Conservation (phyloP, 2,888 invertebrate genomes). For the Eledone cirrhosa region DNA sequence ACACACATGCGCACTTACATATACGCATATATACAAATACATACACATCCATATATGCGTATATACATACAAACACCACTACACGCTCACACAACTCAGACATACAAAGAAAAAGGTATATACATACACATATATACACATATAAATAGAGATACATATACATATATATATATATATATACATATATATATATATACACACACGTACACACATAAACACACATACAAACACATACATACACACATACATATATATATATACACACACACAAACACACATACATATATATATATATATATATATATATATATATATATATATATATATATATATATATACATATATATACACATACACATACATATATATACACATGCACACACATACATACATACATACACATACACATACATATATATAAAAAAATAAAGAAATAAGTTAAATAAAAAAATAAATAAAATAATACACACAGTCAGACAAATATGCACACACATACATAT, state of each 20-base stretch:
- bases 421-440: background rate
- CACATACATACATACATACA: background rate
- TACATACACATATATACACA: background rate
- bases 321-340: background rate
- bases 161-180: background rate
- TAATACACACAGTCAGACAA: no score
- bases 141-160: background rate
- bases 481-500: no score
- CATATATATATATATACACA: background rate
- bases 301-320: background rate
- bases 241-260: background rate
- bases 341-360: background rate
- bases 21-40: no score
- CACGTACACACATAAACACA: no score
- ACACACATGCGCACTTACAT: no score
- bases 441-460: no score
- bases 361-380: constrained; percentile 6
- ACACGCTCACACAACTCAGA: no score
- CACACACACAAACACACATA: background rate
- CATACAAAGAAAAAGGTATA: background rate
- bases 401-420: background rate
- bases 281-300: background rate
- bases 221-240: background rate
- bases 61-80: no score
- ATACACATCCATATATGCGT: no score